Evolutionary conservation across 1,140 invertebrate genomes (phyloP).

Genomic region (Argopecten irradians): DNA sequence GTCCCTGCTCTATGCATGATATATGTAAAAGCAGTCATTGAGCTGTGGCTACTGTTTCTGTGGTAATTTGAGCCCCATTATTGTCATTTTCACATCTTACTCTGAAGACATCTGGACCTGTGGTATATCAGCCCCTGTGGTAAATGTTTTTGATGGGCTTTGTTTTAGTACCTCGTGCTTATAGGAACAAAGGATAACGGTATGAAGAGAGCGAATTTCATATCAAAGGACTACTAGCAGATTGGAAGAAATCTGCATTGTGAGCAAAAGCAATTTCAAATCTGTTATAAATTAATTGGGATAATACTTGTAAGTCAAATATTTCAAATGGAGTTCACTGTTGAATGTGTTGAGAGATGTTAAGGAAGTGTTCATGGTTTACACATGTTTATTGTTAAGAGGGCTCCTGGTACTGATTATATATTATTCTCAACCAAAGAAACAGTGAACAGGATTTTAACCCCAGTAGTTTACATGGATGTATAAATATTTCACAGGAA

Average conservation of each 20-base stretch:
- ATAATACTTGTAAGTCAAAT: neutral
- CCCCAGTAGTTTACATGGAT: neutral
- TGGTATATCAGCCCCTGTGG: neutral
- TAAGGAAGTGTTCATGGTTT: neutral
- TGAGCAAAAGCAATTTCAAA: neutral
- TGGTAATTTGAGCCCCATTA: neutral
- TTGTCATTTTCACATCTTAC: neutral
- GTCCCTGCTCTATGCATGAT: neutral
- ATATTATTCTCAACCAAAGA: neutral
- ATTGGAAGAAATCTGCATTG: neutral
- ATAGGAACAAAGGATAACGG: neutral
- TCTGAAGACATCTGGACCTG: slow-evolving; percentile 5
- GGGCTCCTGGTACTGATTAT: neutral
- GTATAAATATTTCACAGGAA: slow-evolving; percentile 6
- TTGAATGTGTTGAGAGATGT: neutral
- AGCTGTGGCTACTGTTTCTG: neutral
- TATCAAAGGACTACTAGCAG: neutral
- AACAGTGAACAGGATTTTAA: neutral
- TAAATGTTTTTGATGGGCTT: neutral
- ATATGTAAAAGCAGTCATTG: neutral
- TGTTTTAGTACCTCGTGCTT: slow-evolving; percentile 7
- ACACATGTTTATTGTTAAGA: neutral
- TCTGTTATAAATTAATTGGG: neutral
- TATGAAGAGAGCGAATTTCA: neutral
- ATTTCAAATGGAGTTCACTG: neutral